phyloP scores from a whole-genome alignment of 53 echinoderm and acorn worm species.

The Arbacia lixula region DNA sequence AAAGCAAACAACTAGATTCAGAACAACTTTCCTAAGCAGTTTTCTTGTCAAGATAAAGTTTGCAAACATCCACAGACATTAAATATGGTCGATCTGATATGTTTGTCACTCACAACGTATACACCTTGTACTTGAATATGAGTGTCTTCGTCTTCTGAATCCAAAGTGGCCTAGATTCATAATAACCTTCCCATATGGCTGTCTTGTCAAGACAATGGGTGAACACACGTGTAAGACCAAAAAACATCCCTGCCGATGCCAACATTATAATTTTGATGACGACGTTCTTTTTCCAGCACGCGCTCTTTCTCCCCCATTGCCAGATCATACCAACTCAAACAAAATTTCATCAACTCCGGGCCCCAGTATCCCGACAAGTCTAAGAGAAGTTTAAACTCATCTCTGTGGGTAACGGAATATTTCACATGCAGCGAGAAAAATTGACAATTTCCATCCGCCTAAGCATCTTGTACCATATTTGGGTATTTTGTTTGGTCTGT shows the following conservation, averaged over 20 bases:
- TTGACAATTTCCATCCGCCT: conserved; percentile 22
- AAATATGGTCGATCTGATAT: no score
- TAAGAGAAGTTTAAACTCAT: neutral
- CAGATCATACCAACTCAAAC: neutral
- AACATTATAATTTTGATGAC: conserved; percentile 1
- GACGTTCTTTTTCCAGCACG: neutral
- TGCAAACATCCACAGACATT: no score
- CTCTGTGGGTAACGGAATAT: neutral
- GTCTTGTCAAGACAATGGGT: no score
- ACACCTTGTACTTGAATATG: no score
- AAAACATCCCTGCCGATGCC: neutral
- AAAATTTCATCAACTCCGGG: neutral
- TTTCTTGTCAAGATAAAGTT: no score
- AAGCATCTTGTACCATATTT: neutral
- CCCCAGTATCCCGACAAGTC: neutral
- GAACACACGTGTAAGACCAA: neutral
- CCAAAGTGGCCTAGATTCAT: no score
- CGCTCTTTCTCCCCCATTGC: neutral
- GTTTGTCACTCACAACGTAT: no score
- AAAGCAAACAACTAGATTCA: no score
- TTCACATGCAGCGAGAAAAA: conserved; percentile 11
- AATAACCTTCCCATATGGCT: no score
- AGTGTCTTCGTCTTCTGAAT: no score
- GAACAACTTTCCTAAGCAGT: no score
- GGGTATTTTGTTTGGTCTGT: neutral